Percentiles rank a stretch among this genome's conserved stretches.
Conservation (phyloP, 1,140 invertebrate genomes). For the Colletes gigas region DNA sequence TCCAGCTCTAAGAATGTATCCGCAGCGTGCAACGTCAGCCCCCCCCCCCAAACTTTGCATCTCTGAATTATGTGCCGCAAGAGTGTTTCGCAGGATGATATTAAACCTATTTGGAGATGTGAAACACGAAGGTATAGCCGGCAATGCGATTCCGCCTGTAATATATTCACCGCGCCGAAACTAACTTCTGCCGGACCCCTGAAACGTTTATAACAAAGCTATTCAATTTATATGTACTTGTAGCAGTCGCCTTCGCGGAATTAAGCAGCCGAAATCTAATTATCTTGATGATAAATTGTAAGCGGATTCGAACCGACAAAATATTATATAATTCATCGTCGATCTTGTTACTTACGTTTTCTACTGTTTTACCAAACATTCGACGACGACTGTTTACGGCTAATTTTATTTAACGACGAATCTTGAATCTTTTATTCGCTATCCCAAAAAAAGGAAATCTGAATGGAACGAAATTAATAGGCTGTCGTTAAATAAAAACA, state of each 20-base stretch:
- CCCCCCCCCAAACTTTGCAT: background rate
- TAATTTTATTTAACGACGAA: too few relatives aligned
- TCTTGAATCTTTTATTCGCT: too few relatives aligned
- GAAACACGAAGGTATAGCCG: conserved; percentile 15
- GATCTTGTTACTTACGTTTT: background rate
- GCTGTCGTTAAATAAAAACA: too few relatives aligned
- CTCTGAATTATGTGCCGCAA: conserved; percentile 15
- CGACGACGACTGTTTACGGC: background rate
- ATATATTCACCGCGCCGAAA: conserved; percentile 26
- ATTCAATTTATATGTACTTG: conserved; percentile 25
- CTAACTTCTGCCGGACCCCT: conserved; percentile 35
- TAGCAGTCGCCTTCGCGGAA: background rate
- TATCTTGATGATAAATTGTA: background rate
- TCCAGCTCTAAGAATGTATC: background rate
- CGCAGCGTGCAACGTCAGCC: conserved; percentile 6
- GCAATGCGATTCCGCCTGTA: conserved; percentile 12
- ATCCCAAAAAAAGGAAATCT: too few relatives aligned
- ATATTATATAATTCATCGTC: background rate
- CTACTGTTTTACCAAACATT: background rate
- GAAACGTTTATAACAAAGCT: conserved; percentile 33
- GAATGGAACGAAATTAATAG: too few relatives aligned
- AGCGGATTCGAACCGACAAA: background rate
- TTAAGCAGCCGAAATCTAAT: conserved; percentile 15
- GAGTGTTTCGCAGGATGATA: conserved; percentile 17
- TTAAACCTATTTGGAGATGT: conserved; percentile 26